Base-by-base conservation (phyloP, 2,113 vertebrate species). In the Gadus macrocephalus region DNA sequence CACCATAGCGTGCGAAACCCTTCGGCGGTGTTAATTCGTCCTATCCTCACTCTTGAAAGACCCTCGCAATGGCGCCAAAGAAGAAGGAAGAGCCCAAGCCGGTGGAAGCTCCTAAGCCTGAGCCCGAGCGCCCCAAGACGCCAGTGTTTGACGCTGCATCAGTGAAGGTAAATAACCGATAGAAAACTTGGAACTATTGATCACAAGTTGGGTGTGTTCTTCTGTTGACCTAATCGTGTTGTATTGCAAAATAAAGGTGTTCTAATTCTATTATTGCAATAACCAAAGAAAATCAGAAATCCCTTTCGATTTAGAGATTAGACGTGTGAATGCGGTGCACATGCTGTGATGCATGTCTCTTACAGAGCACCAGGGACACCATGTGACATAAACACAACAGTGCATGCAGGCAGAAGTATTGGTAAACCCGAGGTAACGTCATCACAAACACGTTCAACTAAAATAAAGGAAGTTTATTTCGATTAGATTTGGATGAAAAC, bases 11-110 rank as follows among this genome's bases (percentile, higher is more conserved):
- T 66, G 8, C 73, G 59, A 65, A 56, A 67, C 67, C 82, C 67
- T 76, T 81, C 72, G 62, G 55, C 69, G 27, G 59, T 72, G 58
- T 76, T 66, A 19, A 56, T 79, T 66, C 70, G 70, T 49, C 42
- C 59, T 63, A 14, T 60, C 62, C 61, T 9, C 62, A 3, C 70
- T 62, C 63, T 69, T 73, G 22, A 76, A 42, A 67, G 53, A 67
- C 3, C 68, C 49, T 69, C 60, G 53, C 62, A 66, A 97, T 97
- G 96, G 88, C 95, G 63, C 95, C 95, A 2, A 98, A 97, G 86
- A 98, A 96, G 91, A 98, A 98, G 72, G 96, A 97, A 27, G 96
- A 98, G 0, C 90, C 94, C 4, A 96, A 97, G 71, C 85, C 94
- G 0, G 93, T 82, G 6, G 81, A 93, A 0, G 87, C 92, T 0